phyloP scores from a whole-genome alignment of 1,140 invertebrate genomes.

The Ditylenchus dipsaci region DNA sequence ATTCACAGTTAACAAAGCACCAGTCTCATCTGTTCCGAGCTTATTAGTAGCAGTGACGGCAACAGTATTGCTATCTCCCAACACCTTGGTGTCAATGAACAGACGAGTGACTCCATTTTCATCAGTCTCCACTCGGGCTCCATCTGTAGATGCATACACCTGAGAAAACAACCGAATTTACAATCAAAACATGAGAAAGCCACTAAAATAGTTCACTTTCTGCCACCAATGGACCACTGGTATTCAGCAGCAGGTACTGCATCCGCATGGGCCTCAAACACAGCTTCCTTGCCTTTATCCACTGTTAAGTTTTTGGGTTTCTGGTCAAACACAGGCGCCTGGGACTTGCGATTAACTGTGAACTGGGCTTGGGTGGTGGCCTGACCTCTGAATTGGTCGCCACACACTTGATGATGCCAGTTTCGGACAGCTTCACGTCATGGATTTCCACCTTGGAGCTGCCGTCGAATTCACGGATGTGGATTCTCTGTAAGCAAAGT shows the following conservation, averaged over 20 bases:
- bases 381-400: constrained; percentile 52
- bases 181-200: constrained; percentile 21
- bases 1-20: constrained; percentile 31
- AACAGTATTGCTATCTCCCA: constrained; percentile 39
- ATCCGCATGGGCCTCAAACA: constrained; percentile 50
- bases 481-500: constrained; percentile 26
- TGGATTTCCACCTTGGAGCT: constrained; percentile 51
- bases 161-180: constrained; percentile 20
- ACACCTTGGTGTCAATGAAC: constrained; percentile 44
- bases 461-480: constrained; percentile 56
- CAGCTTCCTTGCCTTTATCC: constrained; percentile 44
- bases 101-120: constrained; percentile 31
- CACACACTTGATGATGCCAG: constrained; percentile 35
- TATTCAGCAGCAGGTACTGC: constrained; percentile 45
- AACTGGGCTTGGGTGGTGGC: constrained; percentile 36
- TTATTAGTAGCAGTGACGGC: constrained; percentile 46
- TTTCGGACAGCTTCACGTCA: constrained; percentile 42
- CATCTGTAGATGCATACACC: constrained; percentile 30
- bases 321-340: constrained; percentile 42
- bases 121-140: constrained; percentile 43
- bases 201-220: constrained; percentile 9
- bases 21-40: constrained; percentile 44
- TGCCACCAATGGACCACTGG: constrained; percentile 45
- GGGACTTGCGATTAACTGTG: constrained; percentile 38
- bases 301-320: constrained; percentile 37